Evolutionary conservation across 2,113 vertebrate species (phyloP), one percentile per base, ranked within the genome.

Genomic region (Otolemur garnettii): DNA sequence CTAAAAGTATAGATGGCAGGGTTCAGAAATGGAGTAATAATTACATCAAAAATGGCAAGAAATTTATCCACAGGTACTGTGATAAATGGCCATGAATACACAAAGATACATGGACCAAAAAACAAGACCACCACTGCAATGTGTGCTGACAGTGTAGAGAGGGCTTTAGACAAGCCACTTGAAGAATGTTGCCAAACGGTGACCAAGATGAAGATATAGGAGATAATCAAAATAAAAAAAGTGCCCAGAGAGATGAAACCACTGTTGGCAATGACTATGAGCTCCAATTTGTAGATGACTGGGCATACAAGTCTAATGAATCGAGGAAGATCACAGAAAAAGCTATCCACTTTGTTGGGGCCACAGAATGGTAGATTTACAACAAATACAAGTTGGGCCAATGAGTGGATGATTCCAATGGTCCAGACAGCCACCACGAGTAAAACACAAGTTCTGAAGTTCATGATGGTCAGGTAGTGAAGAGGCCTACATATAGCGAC

Each of bases 11-110:
- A 94, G 59, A 96, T 92, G 21, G 28, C 33, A 75, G 96, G 66
- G 66, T 95, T 95, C 85, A 96, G 59, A 95, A 96, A 92, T 69
- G 79, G 93, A 7, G 93, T 95, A n/a, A 96, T 75, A 69, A 95
- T 42, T 80, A 90, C 64, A 35, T 89, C 35, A 69, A 92, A 96
- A 89, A 96, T 84, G 42, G 64, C 87, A 93, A 93, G 87, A 28
- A 93, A 96, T 87, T 93, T 97, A 87, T 97, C 96, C 28, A 96
- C 89, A 81, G 92, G 42, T 11, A 93, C 64, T 55, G 71, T 93
- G 59, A 92, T 78, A 80, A 96, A 93, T 38, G 93, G 90, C 83
- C 95, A 96, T 35, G 72, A 88, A n/a, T 88, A 96, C 14, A 95
- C 78, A 84, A 96, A 96, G 85, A 95, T 93, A 55, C 91, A 93